Evolutionary conservation across 2,888 invertebrate species (phyloP), one percentile per base, ranked within the genome.

Genomic region (Ephialtes manifestator): DNA sequence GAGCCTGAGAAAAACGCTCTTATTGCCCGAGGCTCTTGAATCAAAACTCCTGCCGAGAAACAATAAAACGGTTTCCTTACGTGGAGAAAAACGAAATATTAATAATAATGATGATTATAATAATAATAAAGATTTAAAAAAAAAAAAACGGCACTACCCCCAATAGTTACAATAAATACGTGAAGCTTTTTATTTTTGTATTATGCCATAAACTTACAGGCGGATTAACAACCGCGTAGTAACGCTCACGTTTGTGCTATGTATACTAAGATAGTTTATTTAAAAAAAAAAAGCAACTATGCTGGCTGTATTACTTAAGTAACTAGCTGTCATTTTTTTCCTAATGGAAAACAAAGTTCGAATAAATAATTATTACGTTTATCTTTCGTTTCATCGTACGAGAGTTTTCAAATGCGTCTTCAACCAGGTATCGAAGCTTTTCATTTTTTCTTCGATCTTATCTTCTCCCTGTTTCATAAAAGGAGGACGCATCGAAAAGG

Each of bases 1-100:
- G 96, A 98, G 92, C 99, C 99, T 0, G 95, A 96, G 87, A 94
- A 95, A 88, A 97, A 98, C 93, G 95, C 95, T 28, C 94, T 97
- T 18, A 95, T 95, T 87, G 93, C 95, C 46, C 92, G 93, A 18
- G 87, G 87, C 71, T 88, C 87, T 67, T 92, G 89, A 91, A 84
- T 81, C 20, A 18, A 46, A 0, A n/a, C 20, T 15, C 51, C 31
- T 4, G n/a, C 18, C 58, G 31, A 55, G 39, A 20, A 35, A 31
- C 48, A 39, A 8, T 11, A 65, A 20, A 20, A 35, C 1, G 35
- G 31, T 8, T 39, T 39, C 31, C 28, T 60, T 60, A 5, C 63
- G 24, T 15, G 5, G 31, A 35, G 39, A n/a, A 31, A 15, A 31
- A 60, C 55, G 24, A n/a, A n/a, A n/a, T n/a, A n/a, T n/a, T n/a